Percentiles rank a stretch among this genome's conserved stretches.
These are phyloP conservation scores for Hapalemur alaotrensis DNA, from an alignment of 2,797 vertebrate genomes.

Conservation along the genomic window DNA sequence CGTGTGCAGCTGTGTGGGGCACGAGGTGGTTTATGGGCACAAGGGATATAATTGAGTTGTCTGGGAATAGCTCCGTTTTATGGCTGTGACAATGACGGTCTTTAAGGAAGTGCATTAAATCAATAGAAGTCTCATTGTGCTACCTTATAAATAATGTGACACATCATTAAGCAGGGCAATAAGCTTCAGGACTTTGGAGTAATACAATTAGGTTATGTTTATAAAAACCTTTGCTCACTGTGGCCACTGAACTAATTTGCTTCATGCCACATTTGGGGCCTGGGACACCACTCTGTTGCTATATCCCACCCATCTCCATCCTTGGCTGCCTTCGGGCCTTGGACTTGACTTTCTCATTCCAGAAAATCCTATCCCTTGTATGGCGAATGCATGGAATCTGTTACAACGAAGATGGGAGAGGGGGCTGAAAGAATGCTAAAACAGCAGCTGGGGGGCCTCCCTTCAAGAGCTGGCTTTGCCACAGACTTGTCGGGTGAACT, in stretches of 20 bases:
- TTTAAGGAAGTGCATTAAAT: conserved; percentile 89
- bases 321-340: neutral
- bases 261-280: conserved; percentile 45
- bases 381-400: neutral
- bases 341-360: neutral
- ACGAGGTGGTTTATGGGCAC: conserved; percentile 71
- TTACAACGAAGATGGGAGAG: neutral
- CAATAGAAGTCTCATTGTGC: conserved; percentile 83
- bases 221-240: conserved; percentile 80
- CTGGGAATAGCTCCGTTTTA: conserved; percentile 84
- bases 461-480: neutral
- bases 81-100: conserved; percentile 85
- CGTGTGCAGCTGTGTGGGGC: rapidly evolving
- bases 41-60: conserved; percentile 84
- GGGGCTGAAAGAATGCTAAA: neutral
- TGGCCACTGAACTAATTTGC: conserved; percentile 76
- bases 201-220: conserved; percentile 88
- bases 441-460: neutral
- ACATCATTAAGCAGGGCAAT: conserved; percentile 88
- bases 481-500: neutral
- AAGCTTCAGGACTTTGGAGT: conserved; percentile 86
- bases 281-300: neutral
- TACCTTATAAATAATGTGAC: conserved; percentile 87
- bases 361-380: neutral
- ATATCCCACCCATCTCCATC: neutral